A percentile compares a stretch with the other conserved stretches of the same genome.
Conservation (phyloP, 2,113 vertebrate species). For the Sander vitreus region DNA sequence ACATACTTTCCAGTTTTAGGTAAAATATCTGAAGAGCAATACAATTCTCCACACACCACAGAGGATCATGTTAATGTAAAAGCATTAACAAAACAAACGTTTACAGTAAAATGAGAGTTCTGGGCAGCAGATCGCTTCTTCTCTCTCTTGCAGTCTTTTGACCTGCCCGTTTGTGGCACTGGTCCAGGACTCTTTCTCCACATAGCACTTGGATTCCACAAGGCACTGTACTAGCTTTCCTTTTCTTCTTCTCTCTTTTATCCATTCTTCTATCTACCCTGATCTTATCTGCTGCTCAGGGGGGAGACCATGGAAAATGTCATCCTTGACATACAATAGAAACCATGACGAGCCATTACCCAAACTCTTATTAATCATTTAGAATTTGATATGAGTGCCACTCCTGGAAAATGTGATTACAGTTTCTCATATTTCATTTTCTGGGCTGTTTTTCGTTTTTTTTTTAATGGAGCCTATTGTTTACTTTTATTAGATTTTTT, state of each 20-base stretch:
- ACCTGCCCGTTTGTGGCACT: slow-evolving; percentile 69
- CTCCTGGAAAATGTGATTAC: slow-evolving; percentile 37
- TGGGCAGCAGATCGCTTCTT: slow-evolving; percentile 43
- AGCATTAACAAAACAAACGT: background rate
- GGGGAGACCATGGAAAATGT: slow-evolving; percentile 23
- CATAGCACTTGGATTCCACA: slow-evolving; percentile 76
- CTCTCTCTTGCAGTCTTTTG: slow-evolving; percentile 77
- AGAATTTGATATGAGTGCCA: slow-evolving; percentile 25
- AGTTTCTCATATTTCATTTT: slow-evolving; percentile 1
- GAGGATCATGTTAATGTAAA: background rate
- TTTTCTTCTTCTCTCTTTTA: background rate
- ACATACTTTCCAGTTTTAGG: background rate
- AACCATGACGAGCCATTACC: slow-evolving; percentile 17
- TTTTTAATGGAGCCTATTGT: background rate
- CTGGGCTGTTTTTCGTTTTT: background rate
- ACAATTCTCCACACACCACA: background rate
- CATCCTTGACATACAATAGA: slow-evolving; percentile 22
- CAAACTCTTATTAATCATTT: slow-evolving; percentile 12
- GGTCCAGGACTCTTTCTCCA: slow-evolving; percentile 73
- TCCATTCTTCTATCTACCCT: background rate
- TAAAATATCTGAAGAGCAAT: background rate
- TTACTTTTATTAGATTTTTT: background rate
- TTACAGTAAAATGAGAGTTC: slow-evolving; percentile 6
- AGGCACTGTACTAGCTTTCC: slow-evolving; percentile 64
- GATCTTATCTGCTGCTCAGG: slow-evolving; percentile 24